These are phyloP conservation scores for Notechis scutatus DNA, from an alignment of 2,113 vertebrate genomes.

Conservation along the genomic window DNA sequence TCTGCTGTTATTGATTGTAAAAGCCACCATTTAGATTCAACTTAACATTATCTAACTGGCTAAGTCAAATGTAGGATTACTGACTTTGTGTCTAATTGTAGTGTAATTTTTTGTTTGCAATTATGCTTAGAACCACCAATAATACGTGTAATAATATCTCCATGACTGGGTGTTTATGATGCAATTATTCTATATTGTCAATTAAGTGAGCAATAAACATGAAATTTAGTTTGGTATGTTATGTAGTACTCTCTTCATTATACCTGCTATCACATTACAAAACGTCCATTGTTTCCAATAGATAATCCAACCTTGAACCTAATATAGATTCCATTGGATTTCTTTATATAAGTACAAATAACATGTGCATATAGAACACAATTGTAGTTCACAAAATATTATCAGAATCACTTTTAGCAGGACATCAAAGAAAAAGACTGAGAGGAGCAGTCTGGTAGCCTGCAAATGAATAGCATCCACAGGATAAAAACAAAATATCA, in stretches of 20 bases:
- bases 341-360: neutral
- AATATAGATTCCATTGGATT: neutral
- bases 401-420: neutral
- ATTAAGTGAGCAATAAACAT: neutral
- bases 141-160: neutral
- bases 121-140: neutral
- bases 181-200: neutral
- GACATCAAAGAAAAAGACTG: neutral
- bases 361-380: neutral
- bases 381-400: neutral
- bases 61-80: neutral
- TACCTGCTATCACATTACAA: neutral
- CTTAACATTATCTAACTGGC: neutral
- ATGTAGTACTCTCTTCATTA: neutral
- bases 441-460: neutral
- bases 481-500: neutral
- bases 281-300: neutral
- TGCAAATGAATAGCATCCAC: neutral
- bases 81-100: neutral
- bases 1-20: neutral
- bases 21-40: neutral
- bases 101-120: neutral
- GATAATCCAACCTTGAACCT: neutral
- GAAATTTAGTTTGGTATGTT: neutral
- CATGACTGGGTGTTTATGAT: neutral